Evolutionary conservation across 2,888 invertebrate species (phyloP), one percentile per base, ranked within the genome.

Genomic region (Artemia sinica): DNA sequence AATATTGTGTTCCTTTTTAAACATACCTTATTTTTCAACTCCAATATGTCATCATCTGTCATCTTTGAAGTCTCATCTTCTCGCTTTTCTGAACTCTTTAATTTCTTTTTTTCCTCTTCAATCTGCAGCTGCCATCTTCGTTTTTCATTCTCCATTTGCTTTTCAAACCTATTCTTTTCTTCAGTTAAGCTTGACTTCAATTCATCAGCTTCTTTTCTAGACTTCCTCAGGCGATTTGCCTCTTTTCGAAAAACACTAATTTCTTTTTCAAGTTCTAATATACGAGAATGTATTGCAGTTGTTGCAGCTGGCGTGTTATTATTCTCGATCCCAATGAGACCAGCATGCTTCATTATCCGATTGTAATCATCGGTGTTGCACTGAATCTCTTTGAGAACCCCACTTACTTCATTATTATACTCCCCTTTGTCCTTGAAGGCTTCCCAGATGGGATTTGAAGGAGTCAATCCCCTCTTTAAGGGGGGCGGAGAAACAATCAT

Each of bases 31-130:
- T 10, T 58, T 58, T 18, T 58, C n/a, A 58, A 18, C 58, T 58
- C 58, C 14, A 58, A 8, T 8, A 58, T 8, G 1, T 58, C 58
- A 13, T 58, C 58, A 28, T 28, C 28, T 18, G 58, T 14, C n/a
- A 18, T 8, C 58, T 58, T 58, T 18, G 18, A n/a, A 18, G 18
- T 18, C 9, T 8, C 14, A 58, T 14, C 58, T 58, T 58, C 58
- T 18, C 18, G 58, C 18, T 58, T 72, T 67, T 18, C 58, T 58
- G 18, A 58, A 18, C 69, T 66, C 67, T 68, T 71, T 13, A 87
- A 76, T 75, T 85, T 85, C 73, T 85, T 84, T 72, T 83, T 84
- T 76, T 87, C 87, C 74, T 87, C 86, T 71, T 84, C 84, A 73
- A 86, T 76, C 76, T 83, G 83, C 73, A 84, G 83, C 75, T 86